A percentile compares a stretch with the other conserved stretches of the same genome.
Conservation (phyloP, 2,888 invertebrate genomes). For the Boloria euphrosyne region DNA sequence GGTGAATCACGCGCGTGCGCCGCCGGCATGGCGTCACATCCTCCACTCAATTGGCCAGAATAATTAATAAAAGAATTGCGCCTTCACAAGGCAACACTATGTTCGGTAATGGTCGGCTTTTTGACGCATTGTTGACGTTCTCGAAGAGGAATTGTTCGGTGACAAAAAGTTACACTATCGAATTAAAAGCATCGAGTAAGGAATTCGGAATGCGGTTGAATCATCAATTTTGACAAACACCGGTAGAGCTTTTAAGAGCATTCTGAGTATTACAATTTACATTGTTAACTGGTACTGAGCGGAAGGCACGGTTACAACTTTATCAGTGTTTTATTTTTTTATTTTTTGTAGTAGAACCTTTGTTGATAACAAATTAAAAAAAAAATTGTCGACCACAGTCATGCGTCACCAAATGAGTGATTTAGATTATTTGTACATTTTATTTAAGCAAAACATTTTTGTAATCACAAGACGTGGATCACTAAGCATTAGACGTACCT, state of each 20-base stretch:
- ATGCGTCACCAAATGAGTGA: neutral
- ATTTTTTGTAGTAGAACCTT: too few species aligned
- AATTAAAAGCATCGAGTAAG: slow-evolving; percentile 32
- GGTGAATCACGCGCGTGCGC: slow-evolving; percentile 72
- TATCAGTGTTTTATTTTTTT: too few species aligned
- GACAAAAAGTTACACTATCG: slow-evolving; percentile 44
- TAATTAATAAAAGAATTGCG: slow-evolving; percentile 80
- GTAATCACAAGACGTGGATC: slow-evolving; percentile 2
- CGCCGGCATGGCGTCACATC: slow-evolving; percentile 78
- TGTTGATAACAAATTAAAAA: too few species aligned
- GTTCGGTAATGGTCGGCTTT: slow-evolving; percentile 65
- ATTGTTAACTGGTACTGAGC: slow-evolving; percentile 20
- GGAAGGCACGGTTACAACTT: neutral
- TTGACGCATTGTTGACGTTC: slow-evolving; percentile 66
- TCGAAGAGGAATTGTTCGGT: slow-evolving; percentile 45
- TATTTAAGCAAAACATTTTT: slow-evolving; percentile 3
- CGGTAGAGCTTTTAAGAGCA: slow-evolving; percentile 32
- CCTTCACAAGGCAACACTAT: slow-evolving; percentile 66
- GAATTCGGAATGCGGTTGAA: slow-evolving; percentile 36
- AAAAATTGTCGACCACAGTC: too few species aligned
- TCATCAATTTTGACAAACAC: slow-evolving; percentile 36
- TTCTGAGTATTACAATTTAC: slow-evolving; percentile 29
- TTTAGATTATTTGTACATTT: too few species aligned
- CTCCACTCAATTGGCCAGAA: slow-evolving; percentile 73
- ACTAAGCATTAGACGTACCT: slow-evolving; percentile 6